Percentiles rank a stretch among this genome's conserved stretches.
Evolutionary conservation across 1,140 invertebrate species (phyloP).

Genomic region (Diuraphis noxia): DNA sequence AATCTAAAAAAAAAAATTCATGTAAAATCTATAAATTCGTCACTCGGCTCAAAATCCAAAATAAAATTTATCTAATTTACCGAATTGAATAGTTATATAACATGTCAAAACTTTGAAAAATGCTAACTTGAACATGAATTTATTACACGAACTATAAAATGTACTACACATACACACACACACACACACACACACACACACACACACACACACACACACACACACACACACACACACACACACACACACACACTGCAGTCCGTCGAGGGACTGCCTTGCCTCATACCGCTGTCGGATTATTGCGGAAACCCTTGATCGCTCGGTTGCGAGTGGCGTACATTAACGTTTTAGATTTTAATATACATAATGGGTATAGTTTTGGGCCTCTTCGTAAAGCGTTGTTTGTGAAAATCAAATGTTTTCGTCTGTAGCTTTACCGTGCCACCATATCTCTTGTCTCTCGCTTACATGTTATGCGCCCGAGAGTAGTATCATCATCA

Average conservation of each 20-base stretch:
- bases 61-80: no score
- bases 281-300: not conserved
- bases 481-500: not conserved
- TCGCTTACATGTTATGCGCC: not conserved
- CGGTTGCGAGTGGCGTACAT: not conserved
- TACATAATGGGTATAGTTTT: constrained; percentile 22
- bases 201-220: no score
- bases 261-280: not conserved
- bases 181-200: not conserved
- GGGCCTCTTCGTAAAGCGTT: not conserved
- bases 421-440: not conserved
- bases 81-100: no score
- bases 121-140: no score
- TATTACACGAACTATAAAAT: no score
- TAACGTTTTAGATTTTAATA: constrained; percentile 32
- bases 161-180: no score
- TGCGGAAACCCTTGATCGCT: not conserved
- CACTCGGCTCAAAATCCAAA: no score
- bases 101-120: no score
- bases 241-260: no score
- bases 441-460: not conserved
- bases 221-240: no score
- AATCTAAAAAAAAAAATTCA: no score
- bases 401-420: constrained; percentile 10
- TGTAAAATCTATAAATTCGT: no score